Conservation (phyloP, 2,797 vertebrate genomes). For the Myiothlypis chrysogaster region DNA sequence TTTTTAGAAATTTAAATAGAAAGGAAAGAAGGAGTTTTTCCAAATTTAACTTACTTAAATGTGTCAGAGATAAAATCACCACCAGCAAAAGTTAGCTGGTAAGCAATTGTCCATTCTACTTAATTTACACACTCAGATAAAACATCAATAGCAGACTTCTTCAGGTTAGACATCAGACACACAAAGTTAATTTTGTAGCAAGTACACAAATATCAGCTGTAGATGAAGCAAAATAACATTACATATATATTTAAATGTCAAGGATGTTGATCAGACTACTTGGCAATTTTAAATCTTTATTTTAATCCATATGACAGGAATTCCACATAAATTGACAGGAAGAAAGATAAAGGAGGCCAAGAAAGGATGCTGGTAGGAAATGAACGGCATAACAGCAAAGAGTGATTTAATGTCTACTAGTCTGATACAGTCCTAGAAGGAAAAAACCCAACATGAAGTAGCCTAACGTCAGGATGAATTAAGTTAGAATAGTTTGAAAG, state of each 20-base stretch:
- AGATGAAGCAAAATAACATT: neutral
- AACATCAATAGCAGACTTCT: fast-evolving
- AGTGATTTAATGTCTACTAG: neutral
- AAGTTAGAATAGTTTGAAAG: neutral
- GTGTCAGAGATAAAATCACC: neutral
- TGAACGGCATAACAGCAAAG: neutral
- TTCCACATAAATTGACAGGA: neutral
- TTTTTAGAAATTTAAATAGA: neutral
- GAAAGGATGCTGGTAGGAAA: neutral
- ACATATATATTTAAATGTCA: neutral
- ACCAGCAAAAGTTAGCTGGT: neutral
- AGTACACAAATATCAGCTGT: neutral
- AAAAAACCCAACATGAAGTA: neutral
- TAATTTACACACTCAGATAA: neutral
- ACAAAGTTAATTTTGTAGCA: neutral
- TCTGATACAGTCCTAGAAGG: neutral
- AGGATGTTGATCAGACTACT: neutral
- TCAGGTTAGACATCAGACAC: neutral
- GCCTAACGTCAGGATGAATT: neutral
- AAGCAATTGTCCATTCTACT: neutral
- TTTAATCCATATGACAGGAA: neutral
- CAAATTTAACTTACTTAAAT: neutral
- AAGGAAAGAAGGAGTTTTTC: neutral
- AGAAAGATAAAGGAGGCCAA: neutral
- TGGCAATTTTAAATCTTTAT: neutral